Base-by-base conservation (phyloP, 2,888 invertebrate genomes). In the Pristionchus fissidentatus region DNA sequence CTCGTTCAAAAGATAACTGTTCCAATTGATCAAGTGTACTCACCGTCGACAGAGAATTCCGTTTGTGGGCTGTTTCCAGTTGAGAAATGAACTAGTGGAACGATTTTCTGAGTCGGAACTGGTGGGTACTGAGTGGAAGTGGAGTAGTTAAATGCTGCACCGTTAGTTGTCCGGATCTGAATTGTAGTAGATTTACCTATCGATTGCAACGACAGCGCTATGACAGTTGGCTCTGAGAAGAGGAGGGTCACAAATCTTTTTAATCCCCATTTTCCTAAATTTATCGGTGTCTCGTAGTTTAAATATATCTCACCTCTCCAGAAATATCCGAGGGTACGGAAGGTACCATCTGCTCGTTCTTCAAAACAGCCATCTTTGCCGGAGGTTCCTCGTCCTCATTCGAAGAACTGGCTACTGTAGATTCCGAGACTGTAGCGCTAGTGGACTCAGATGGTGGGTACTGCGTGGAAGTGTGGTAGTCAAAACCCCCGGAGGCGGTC, bases 271-370 rank as follows among this genome's bases (percentile, higher is more conserved):
- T 29, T 57, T 57, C 0, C 3, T 49, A 15, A 19, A 49, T 15
- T 15, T 49, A 49, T 15, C 10, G 52, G 19, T 15, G 10, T 1
- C 13, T 29, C n/a, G n/a, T n/a, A 29, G 60, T n/a, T 13, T 60
- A 22, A 49, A 22, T 41, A 57, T 57, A 38, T 49, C 41, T 46
- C 26, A 62, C 80, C 60, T 81, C 46, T n/a, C 29, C 22, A 26
- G 55, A 57, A 3, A 57, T 55, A 57, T 79, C 79, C 79, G 35
- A 26, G 8, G 79, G 79, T 15, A 79, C 57, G 26, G 22, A 8
- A 8, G 55, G 55, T 32, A 79, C 80, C 80, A 81, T 81, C 32
- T 81, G 62, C 15, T 81, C 62, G 8, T 81, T 81, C 80, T 81
- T 81, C 13, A 81, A 15, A 22, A 81, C 52, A 5, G 62, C n/a